These are phyloP conservation scores for Jordanella pulchra DNA, from an alignment of 2,797 vertebrate species.

Conservation along the genomic window DNA sequence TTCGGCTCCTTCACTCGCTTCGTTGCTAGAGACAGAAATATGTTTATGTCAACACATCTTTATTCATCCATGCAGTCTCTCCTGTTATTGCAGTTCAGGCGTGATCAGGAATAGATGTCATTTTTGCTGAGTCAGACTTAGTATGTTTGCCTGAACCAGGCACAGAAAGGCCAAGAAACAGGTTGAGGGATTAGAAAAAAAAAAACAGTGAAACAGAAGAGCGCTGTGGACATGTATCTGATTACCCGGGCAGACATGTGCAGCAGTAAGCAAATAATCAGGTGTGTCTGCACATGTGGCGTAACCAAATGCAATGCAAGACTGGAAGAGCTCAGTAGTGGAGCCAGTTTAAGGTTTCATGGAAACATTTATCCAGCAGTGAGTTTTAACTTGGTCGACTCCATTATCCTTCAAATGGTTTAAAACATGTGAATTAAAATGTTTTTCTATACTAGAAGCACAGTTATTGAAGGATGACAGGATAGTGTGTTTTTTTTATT, in stretches of 20 bases:
- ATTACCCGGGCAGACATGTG: slow-evolving; percentile 39
- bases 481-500: neutral
- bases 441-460: neutral
- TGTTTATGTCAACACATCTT: slow-evolving; percentile 17
- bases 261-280: slow-evolving; percentile 48
- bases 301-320: slow-evolving; percentile 44
- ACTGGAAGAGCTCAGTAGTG: slow-evolving; percentile 20
- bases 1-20: slow-evolving; percentile 41
- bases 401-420: neutral
- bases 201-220: neutral
- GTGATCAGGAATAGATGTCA: neutral
- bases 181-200: slow-evolving; percentile 18
- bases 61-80: neutral
- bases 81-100: slow-evolving; percentile 2
- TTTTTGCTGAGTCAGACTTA: neutral
- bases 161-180: slow-evolving; percentile 1
- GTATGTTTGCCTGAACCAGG: neutral
- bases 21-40: slow-evolving; percentile 54
- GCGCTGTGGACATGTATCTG: slow-evolving; percentile 24
- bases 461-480: neutral
- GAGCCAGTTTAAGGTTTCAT: slow-evolving; percentile 28
- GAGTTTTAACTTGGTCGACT: slow-evolving; percentile 13
- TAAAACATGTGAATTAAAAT: neutral
- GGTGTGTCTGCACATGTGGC: slow-evolving; percentile 43
- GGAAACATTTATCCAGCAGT: slow-evolving; percentile 22